A percentile compares a stretch with the other conserved stretches of the same genome.
phyloP scores from a whole-genome alignment of 2,888 invertebrate genomes.

The Drosophila cognata region DNA sequence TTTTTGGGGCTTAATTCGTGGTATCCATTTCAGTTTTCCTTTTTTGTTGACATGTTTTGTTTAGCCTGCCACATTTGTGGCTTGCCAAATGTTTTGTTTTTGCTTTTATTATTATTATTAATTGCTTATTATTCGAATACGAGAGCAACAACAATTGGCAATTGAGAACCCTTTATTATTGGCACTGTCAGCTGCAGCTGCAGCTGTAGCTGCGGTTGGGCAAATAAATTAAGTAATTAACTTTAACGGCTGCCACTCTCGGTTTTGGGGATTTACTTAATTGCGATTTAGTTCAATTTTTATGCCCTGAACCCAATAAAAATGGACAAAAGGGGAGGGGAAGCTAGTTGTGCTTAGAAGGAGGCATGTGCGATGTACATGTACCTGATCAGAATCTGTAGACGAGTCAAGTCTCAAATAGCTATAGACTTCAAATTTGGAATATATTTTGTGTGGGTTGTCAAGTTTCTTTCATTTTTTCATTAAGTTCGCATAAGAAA shows the following conservation, averaged over 20 bases:
- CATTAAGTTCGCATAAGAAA: not conserved
- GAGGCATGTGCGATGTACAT: not conserved
- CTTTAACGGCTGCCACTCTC: constrained; percentile 54
- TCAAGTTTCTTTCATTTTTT: not conserved
- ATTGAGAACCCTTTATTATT: constrained; percentile 36
- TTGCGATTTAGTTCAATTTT: constrained; percentile 27
- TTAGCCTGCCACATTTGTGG: constrained; percentile 43
- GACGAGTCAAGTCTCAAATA: not conserved
- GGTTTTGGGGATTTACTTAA: constrained; percentile 34
- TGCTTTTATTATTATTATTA: constrained; percentile 58
- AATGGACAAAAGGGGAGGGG: not conserved
- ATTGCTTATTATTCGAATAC: constrained; percentile 64
- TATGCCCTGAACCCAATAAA: constrained; percentile 12
- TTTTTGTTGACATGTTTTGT: constrained; percentile 33
- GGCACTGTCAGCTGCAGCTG: constrained; percentile 49
- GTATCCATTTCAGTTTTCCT: not conserved
- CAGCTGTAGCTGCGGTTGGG: constrained; percentile 50
- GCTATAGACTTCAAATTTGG: not conserved
- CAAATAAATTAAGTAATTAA: constrained; percentile 70
- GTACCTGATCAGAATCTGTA: not conserved
- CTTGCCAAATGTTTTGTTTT: constrained; percentile 47
- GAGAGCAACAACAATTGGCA: constrained; percentile 21
- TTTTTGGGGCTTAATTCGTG: constrained; percentile 16
- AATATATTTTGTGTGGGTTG: not conserved
- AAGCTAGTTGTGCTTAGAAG: not conserved